Evolutionary conservation across 2,888 invertebrate genomes (phyloP).

Genomic region (Thera britannica): DNA sequence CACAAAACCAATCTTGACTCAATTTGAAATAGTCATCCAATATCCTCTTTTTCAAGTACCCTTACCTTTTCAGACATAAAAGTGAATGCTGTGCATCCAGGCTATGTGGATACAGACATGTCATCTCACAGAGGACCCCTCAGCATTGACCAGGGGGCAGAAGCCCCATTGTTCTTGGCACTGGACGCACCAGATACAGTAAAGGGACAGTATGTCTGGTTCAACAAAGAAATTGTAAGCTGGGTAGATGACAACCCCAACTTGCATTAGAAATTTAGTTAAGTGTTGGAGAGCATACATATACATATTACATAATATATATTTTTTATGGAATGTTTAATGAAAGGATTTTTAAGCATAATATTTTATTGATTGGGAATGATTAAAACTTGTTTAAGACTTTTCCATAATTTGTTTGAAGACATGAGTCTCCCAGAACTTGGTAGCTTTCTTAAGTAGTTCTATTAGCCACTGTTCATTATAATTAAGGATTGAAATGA

Average conservation of each 20-base stretch:
- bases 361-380: not conserved
- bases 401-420: conserved; percentile 2
- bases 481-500: not conserved
- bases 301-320: not conserved
- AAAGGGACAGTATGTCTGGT: conserved; percentile 87
- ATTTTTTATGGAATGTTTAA: not conserved
- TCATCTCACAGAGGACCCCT: conserved; percentile 87
- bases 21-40: not conserved
- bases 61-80: conserved; percentile 77
- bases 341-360: not conserved
- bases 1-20: too few species aligned
- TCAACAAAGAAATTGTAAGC: conserved; percentile 79
- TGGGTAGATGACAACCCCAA: conserved; percentile 67
- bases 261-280: not conserved
- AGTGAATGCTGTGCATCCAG: conserved; percentile 90
- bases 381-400: not conserved
- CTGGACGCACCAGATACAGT: conserved; percentile 81
- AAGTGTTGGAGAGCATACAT: not conserved
- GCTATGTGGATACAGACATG: conserved; percentile 92
- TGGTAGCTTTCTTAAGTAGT: conserved; percentile 1
- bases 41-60: not conserved
- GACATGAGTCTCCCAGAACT: conserved; percentile 7
- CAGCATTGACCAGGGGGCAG: conserved; percentile 84
- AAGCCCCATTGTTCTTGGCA: conserved; percentile 84
- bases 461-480: not conserved